Evolutionary conservation across 2,797 vertebrate genomes (phyloP).

Genomic region (Malacoraja senta): DNA sequence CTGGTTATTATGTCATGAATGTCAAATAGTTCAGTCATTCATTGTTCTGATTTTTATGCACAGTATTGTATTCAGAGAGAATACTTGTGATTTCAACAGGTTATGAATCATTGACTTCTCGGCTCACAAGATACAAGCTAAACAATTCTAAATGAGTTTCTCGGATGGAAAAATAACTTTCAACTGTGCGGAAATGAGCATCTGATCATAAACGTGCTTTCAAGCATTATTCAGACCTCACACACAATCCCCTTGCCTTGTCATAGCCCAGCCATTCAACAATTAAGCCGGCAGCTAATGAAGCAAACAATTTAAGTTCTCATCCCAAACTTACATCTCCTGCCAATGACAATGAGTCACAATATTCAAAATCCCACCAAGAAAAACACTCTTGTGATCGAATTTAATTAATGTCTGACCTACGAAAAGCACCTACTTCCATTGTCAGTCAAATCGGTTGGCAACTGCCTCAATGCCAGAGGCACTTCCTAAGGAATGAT

Average conservation of each 20-base stretch:
- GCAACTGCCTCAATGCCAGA: not conserved
- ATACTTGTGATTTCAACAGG: not conserved
- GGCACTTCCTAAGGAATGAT: not conserved
- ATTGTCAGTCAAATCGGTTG: not conserved
- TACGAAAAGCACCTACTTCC: slow-evolving; percentile 1
- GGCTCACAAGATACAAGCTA: not conserved
- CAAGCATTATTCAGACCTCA: not conserved
- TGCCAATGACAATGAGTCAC: not conserved
- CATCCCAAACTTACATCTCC: not conserved
- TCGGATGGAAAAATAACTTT: not conserved
- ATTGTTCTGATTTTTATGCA: not conserved
- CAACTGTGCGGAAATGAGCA: not conserved
- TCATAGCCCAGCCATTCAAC: not conserved
- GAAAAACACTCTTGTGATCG: not conserved
- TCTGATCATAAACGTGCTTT: not conserved
- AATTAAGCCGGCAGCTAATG: not conserved
- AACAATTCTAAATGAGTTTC: not conserved
- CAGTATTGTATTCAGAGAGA: not conserved
- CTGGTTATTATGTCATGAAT: not conserved
- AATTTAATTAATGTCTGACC: not conserved
- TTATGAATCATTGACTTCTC: not conserved
- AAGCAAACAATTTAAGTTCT: not conserved
- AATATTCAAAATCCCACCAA: not conserved
- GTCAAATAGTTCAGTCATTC: not conserved
- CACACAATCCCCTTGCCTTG: not conserved